phyloP scores from a whole-genome alignment of 2,113 vertebrate species.

The Anoplopoma fimbria region DNA sequence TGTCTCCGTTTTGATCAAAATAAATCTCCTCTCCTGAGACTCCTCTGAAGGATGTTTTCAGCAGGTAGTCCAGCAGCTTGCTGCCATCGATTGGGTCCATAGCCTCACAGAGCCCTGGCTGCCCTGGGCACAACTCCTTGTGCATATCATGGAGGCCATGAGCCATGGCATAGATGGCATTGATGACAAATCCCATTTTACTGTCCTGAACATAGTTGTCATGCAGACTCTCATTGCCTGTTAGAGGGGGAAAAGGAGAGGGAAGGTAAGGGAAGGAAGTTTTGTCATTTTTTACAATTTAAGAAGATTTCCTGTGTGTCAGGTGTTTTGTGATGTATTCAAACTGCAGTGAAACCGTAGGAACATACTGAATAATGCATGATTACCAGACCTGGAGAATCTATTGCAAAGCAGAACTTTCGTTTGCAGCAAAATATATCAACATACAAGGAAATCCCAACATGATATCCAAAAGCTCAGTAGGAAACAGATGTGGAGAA shows the following conservation, averaged over 20 bases:
- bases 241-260: slow-evolving; percentile 15
- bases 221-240: slow-evolving; percentile 94
- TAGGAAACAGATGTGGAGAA: slow-evolving; percentile 42
- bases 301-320: neutral
- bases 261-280: neutral
- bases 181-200: slow-evolving; percentile 99
- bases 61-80: slow-evolving; percentile 94
- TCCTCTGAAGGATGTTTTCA: slow-evolving; percentile 94
- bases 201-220: slow-evolving; percentile 99
- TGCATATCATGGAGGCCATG: slow-evolving; percentile 98
- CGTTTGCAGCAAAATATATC: slow-evolving; percentile 43
- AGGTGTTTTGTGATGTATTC: neutral
- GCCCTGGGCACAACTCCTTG: slow-evolving; percentile 87
- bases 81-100: slow-evolving; percentile 98
- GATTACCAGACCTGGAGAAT: neutral
- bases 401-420: slow-evolving; percentile 8
- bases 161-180: slow-evolving; percentile 98
- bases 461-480: slow-evolving; percentile 23
- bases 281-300: neutral
- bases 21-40: slow-evolving; percentile 97
- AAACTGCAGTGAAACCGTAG: slow-evolving; percentile 6
- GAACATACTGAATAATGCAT: slow-evolving; percentile 3
- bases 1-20: slow-evolving; percentile 98
- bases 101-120: slow-evolving; percentile 92
- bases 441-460: slow-evolving; percentile 30